Evolutionary conservation across 2,797 vertebrate genomes (phyloP), one percentile per base, ranked within the genome.

Genomic region (Harpagifer antarcticus): DNA sequence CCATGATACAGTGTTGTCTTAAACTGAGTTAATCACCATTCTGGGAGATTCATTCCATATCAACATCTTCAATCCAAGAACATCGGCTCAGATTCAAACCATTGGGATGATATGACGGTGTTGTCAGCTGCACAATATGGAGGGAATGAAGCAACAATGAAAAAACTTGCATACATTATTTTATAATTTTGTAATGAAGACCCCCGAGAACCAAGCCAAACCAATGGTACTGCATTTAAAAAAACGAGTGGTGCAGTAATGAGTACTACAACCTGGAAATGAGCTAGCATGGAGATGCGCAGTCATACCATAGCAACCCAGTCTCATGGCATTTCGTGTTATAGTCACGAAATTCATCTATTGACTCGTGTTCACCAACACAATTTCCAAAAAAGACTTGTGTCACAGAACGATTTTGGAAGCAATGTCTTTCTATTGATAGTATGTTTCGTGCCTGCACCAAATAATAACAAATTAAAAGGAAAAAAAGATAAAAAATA

Each of bases 181-280:
- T 37, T 37, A 7, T 37, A 9, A 37, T 37, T 7, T 37, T 85
- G 73, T 73, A 68, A 66, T 37, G 19, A 78, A 58, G 20, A 75
- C 33, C 20, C n/a, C 31, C 4, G 27, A 58, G 72, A 83, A 84
- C 70, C 73, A 88, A 86, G 76, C 63, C 81, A 83, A 73, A 84
- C 58, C 67, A 64, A 16, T 58, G 40, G 50, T 16, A 64, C 59
- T 68, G 55, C 62, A 55, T 69, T 54, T 67, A 10, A 40, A 27
- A 27, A 81, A 15, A 53, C 27, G 33, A 37, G 33, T 37, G 33
- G 33, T 37, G 33, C 33, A 37, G 7, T 37, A 37, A 37, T 37
- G 33, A 37, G 33, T 9, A 37, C 33, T 37, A 9, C 9, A 37
- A 37, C 33, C 33, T 9, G 33, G 33, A 37, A 8, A 37, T 37